These are phyloP conservation scores for Euschistus heros DNA, from an alignment of 1,140 invertebrate species.

Conservation along the genomic window DNA sequence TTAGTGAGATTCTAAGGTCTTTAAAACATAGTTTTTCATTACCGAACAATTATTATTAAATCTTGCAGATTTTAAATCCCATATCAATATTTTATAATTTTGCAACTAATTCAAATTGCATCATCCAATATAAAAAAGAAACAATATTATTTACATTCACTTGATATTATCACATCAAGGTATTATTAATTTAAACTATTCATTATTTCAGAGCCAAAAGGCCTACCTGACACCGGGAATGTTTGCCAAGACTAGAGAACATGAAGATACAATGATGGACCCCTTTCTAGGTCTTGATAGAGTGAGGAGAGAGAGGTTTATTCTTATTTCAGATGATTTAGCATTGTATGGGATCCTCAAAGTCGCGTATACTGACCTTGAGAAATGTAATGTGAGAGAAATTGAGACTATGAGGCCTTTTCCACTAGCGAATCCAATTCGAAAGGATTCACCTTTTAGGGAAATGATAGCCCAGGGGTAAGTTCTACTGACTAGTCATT, in stretches of 20 bases:
- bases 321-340: not conserved
- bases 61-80: too few species aligned
- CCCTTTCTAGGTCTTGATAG: not conserved
- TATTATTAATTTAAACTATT: too few species aligned
- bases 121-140: too few species aligned
- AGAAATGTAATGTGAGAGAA: not conserved
- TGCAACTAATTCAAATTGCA: too few species aligned
- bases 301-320: not conserved
- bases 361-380: not conserved
- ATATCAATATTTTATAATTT: too few species aligned
- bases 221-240: not conserved
- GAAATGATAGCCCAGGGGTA: slow-evolving; percentile 2
- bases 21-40: too few species aligned
- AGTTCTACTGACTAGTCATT: too few species aligned
- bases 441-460: not conserved
- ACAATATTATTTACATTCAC: too few species aligned
- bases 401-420: not conserved
- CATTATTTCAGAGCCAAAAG: not conserved
- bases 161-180: too few species aligned
- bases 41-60: too few species aligned
- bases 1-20: too few species aligned
- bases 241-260: not conserved
- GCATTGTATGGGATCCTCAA: not conserved
- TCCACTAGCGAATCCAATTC: not conserved
- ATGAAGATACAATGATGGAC: not conserved